Evolutionary conservation across 1,140 invertebrate species (phyloP).

Genomic region (Papilio polytes): DNA sequence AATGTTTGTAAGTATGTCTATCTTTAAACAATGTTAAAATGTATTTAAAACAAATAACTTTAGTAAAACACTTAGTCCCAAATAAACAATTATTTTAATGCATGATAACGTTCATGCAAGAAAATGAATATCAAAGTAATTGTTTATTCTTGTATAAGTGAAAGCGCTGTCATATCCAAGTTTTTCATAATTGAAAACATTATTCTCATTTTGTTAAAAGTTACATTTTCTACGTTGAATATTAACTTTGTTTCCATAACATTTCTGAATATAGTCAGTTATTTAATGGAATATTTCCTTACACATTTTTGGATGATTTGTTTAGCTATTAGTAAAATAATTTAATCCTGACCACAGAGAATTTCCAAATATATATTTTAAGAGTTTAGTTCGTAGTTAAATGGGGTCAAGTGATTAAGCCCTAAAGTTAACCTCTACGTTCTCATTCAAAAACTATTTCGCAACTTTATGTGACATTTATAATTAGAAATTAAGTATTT

Average conservation of each 20-base stretch:
- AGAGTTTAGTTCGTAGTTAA: neutral
- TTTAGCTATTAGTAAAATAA: neutral
- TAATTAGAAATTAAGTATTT: neutral
- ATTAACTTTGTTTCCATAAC: neutral
- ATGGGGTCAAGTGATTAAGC: slow-evolving; percentile 2
- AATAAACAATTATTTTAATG: neutral
- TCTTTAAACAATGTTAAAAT: neutral
- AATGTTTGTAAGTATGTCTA: too few species aligned
- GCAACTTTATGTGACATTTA: neutral
- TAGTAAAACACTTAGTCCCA: neutral
- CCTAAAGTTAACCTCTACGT: neutral
- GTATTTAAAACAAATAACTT: neutral
- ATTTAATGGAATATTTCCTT: neutral
- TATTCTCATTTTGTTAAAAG: neutral
- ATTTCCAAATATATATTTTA: neutral
- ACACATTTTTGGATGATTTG: neutral
- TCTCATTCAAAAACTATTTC: slow-evolving; percentile 4
- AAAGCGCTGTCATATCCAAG: neutral
- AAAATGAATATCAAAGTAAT: neutral
- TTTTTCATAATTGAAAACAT: neutral
- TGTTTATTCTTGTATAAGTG: neutral
- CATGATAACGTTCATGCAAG: neutral
- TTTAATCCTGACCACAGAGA: neutral
- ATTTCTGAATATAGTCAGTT: neutral
- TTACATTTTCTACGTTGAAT: neutral